Evolutionary conservation across 1,140 invertebrate genomes (phyloP).

Genomic region (Trichonephila clavata): DNA sequence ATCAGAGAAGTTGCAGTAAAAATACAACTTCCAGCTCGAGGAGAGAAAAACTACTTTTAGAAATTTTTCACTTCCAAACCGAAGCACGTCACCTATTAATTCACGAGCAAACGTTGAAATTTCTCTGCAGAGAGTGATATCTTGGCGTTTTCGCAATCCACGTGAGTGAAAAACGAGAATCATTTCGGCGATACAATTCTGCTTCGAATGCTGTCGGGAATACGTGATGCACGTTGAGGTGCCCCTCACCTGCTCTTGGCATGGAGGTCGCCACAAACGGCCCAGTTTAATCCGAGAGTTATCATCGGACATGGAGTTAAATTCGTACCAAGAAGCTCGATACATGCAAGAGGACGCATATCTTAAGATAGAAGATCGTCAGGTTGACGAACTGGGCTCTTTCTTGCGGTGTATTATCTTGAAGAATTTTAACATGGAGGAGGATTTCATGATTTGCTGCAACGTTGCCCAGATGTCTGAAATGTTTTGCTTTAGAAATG

Average conservation of each 20-base stretch:
- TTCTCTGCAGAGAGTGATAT: background rate
- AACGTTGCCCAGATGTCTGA: no score
- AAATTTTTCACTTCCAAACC: background rate
- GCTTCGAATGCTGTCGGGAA: constrained; percentile 29
- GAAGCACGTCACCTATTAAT: constrained; percentile 10
- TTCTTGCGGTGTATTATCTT: no score
- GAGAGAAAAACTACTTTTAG: background rate
- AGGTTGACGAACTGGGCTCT: no score
- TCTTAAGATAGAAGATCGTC: background rate
- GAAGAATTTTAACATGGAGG: no score
- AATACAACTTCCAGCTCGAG: no score
- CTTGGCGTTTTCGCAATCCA: constrained; percentile 5
- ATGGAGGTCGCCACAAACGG: background rate
- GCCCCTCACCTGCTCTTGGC: constrained; percentile 2
- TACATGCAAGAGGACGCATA: background rate
- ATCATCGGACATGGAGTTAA: constrained; percentile 58
- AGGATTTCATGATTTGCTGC: no score
- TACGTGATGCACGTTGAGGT: constrained; percentile 40
- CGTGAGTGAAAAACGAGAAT: constrained; percentile 48
- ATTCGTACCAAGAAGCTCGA: background rate
- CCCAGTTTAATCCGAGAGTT: constrained; percentile 38
- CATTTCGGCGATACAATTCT: background rate
- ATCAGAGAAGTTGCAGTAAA: no score
- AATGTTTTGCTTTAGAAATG: no score
- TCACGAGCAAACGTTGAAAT: background rate